Evolutionary conservation across 2,113 vertebrate genomes (phyloP), one percentile per base, ranked within the genome.

Genomic region (Sander lucioperca): DNA sequence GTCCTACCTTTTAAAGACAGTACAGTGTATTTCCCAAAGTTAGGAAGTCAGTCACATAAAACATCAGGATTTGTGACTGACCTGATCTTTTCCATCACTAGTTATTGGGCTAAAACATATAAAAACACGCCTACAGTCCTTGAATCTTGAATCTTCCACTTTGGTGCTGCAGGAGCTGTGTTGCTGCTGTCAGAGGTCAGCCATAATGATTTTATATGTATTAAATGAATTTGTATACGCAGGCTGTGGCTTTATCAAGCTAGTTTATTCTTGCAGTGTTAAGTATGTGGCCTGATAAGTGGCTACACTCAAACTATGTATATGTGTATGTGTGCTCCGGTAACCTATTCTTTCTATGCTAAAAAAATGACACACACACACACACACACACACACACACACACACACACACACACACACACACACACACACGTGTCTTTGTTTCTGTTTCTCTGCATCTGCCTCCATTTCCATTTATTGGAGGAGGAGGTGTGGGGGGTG

Each of bases 401-500:
- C n/a, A 75, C 70, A 56, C 57, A 45, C 65, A 76, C 65, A 76
- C 18, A 65, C 62, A 23, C 36, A 64, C 36, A 45, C 62, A 45
- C 59, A 36, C 59, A 62, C 59, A 36, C 30, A 62, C 61, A 72
- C 21, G 2, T n/a, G 66, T 87, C 89, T 88, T 86, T 91, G 88
- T 89, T 86, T 88, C 64, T 1, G 50, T 89, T 68, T 86, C 81
- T 73, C 33, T 82, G 2, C 9, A 58, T 82, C 88, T 74, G 77
- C 86, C 83, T 88, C 57, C 59, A 39, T 88, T 86, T 88, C 69
- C 67, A 65, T 84, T 80, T 82, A 71, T 70, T 78, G 79, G 85
- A 79, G 80, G 74, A 61, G 27, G 69, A 11, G 54, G 66, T 18
- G 62, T 8, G 57, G 62, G 67, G 68, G 64, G n/a, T 19, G 70